phyloP scores from a whole-genome alignment of 1,140 invertebrate genomes.

The Trichoplusia ni region DNA sequence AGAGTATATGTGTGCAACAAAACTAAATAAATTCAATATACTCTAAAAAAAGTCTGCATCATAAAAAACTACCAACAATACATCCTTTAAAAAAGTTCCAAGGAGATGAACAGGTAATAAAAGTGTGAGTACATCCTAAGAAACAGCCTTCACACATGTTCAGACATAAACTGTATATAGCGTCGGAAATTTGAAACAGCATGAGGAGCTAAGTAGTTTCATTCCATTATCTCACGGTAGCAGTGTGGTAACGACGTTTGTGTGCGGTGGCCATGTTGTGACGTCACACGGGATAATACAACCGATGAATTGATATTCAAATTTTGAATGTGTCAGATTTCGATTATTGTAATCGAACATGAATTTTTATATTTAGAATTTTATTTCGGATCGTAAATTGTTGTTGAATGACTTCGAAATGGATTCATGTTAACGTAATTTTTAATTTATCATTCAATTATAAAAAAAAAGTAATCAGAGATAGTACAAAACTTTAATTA shows the following conservation, averaged over 20 bases:
- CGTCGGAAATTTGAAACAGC: constrained; percentile 19
- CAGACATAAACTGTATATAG: neutral
- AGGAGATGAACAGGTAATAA: constrained; percentile 21
- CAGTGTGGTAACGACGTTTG: constrained; percentile 25
- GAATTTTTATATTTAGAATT: too few species aligned
- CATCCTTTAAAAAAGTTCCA: neutral
- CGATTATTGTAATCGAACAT: too few species aligned
- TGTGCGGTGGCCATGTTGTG: constrained; percentile 5
- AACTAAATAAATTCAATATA: too few species aligned
- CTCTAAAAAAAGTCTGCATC: neutral
- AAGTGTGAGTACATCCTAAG: neutral
- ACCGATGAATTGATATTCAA: neutral
- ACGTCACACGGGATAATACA: neutral
- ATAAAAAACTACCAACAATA: neutral
- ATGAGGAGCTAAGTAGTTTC: constrained; percentile 26
- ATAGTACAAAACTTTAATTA: too few species aligned
- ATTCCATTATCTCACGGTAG: constrained; percentile 36
- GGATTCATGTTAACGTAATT: too few species aligned
- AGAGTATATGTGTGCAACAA: too few species aligned
- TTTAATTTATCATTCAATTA: too few species aligned
- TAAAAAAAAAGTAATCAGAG: too few species aligned
- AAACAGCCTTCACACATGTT: constrained; percentile 12
- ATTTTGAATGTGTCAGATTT: too few species aligned
- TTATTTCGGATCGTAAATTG: too few species aligned
- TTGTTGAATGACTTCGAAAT: too few species aligned